phyloP scores from a whole-genome alignment of 2,888 invertebrate species.

The Cataglyphis rosenhaueri region DNA sequence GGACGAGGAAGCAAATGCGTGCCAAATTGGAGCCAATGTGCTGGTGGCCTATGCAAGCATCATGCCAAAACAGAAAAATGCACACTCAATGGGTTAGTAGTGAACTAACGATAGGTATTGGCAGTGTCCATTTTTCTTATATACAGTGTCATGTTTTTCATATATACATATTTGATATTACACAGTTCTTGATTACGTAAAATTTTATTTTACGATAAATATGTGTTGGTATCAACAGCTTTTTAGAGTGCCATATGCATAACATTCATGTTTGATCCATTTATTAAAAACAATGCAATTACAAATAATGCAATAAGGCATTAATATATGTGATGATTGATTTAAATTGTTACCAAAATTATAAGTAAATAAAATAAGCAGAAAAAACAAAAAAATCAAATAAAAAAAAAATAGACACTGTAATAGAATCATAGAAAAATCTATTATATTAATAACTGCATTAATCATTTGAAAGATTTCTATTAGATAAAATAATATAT shows the following conservation, averaged over 20 bases:
- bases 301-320: constrained; percentile 21
- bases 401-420: constrained; percentile 80
- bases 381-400: constrained; percentile 14
- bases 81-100: constrained; percentile 83
- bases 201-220: constrained; percentile 12
- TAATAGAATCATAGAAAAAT: constrained; percentile 67
- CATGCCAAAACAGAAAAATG: constrained; percentile 85
- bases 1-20: constrained; percentile 74
- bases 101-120: constrained; percentile 68
- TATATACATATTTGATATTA: constrained; percentile 7
- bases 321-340: neutral
- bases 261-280: constrained; percentile 56
- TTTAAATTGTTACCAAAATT: constrained; percentile 28
- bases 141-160: constrained; percentile 16
- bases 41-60: constrained; percentile 84
- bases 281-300: constrained; percentile 27
- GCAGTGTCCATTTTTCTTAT: constrained; percentile 79
- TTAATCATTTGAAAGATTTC: constrained; percentile 43
- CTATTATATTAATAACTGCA: constrained; percentile 69
- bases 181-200: neutral
- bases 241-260: constrained; percentile 50
- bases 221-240: constrained; percentile 6
- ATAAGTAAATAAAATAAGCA: constrained; percentile 14
- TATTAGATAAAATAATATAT: constrained; percentile 11
- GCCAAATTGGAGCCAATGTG: constrained; percentile 83